Percentiles rank a stretch among this genome's conserved stretches.
These are phyloP conservation scores for Lycocerus yunnanus DNA, from an alignment of 2,888 invertebrate species.

Conservation along the genomic window DNA sequence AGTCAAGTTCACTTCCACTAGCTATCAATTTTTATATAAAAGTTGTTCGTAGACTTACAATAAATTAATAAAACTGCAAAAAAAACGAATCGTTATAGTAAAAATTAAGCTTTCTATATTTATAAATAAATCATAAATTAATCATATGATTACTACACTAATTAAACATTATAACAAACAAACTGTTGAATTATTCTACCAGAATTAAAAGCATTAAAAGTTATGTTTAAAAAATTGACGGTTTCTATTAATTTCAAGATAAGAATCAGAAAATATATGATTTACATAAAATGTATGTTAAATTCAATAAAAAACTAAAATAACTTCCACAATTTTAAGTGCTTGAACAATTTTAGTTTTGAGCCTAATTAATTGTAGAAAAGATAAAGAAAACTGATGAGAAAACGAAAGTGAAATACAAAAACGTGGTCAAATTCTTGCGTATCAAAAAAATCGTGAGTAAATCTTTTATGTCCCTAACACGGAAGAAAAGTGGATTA, in stretches of 20 bases:
- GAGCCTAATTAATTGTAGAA: neutral
- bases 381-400: neutral
- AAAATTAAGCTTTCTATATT: neutral
- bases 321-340: neutral
- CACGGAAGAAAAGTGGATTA: neutral
- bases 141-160: neutral
- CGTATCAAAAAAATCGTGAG: neutral
- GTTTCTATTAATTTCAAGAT: neutral
- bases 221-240: neutral
- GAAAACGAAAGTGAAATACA: neutral
- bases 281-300: neutral
- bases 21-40: neutral
- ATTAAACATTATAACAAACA: neutral
- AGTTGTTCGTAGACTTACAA: neutral
- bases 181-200: neutral
- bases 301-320: neutral
- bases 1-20: neutral
- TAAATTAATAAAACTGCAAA: neutral
- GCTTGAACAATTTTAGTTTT: neutral
- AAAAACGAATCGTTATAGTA: neutral
- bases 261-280: neutral
- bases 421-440: neutral
- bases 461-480: neutral
- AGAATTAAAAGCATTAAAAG: neutral
- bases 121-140: neutral